Evolutionary conservation across 2,113 vertebrate species (phyloP).

Genomic region (Shinisaurus crocodilurus): DNA sequence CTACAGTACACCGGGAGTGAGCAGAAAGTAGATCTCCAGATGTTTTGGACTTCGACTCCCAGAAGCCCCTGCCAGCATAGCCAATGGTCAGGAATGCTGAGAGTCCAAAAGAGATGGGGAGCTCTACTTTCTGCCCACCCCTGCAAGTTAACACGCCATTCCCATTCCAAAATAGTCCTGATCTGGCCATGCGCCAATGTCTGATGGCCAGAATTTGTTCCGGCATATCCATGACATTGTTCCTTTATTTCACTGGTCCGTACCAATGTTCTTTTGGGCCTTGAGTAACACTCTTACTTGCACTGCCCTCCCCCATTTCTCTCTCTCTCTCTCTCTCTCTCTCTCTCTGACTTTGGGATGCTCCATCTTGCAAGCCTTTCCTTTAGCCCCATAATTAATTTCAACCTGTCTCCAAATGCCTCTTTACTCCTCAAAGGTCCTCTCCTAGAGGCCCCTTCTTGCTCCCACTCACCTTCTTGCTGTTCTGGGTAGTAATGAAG

Average conservation of each 20-base stretch:
- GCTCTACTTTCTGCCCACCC: too few relatives aligned
- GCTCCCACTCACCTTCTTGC: conserved; percentile 75
- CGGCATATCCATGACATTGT: too few relatives aligned
- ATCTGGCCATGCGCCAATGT: too few relatives aligned
- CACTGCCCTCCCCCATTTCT: background rate
- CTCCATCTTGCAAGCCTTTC: fast-evolving
- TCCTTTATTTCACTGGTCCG: background rate
- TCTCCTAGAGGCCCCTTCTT: background rate
- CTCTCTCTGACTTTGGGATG: too few relatives aligned
- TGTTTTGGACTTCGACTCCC: too few relatives aligned
- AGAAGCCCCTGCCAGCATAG: too few relatives aligned
- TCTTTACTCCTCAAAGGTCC: background rate
- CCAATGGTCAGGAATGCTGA: too few relatives aligned
- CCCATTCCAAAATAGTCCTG: background rate
- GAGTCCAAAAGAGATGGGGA: too few relatives aligned
- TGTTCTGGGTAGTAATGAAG: conserved; percentile 87
- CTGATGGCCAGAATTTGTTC: background rate
- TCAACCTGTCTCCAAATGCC: background rate
- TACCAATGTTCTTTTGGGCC: too few relatives aligned
- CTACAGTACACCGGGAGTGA: too few relatives aligned
- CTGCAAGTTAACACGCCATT: background rate
- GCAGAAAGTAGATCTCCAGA: too few relatives aligned
- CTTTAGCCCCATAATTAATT: background rate
- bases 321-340: too few relatives aligned
- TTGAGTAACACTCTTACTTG: background rate